phyloP scores from a whole-genome alignment of 2,888 invertebrate species.

The Lymantria dispar region DNA sequence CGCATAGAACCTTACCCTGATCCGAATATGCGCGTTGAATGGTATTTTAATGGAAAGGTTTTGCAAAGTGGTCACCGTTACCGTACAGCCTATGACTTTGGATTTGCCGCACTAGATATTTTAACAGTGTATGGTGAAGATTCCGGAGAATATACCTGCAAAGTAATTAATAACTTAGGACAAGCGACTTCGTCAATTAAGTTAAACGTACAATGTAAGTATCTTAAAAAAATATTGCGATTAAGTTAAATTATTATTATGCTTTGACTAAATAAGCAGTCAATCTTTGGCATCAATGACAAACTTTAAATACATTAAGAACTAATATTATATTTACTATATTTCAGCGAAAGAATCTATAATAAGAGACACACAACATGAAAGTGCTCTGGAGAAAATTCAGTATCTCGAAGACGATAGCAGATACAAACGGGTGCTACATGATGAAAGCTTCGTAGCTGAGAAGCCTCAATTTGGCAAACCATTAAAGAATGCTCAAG shows the following conservation, averaged over 20 bases:
- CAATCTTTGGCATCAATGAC: too few relatives aligned
- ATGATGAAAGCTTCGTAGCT: conserved; percentile 88
- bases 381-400: conserved; percentile 95
- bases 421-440: conserved; percentile 86
- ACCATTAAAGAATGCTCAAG: conserved; percentile 92
- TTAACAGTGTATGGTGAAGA: conserved; percentile 97
- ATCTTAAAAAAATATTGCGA: conserved; percentile 1
- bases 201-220: conserved; percentile 91
- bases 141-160: conserved; percentile 95
- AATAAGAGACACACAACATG: conserved; percentile 95
- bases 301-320: not conserved
- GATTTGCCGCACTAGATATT: conserved; percentile 97
- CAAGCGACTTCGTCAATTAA: conserved; percentile 91
- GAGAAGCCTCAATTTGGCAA: conserved; percentile 96
- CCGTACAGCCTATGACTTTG: conserved; percentile 97
- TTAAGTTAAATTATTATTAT: too few relatives aligned
- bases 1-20: conserved; percentile 96
- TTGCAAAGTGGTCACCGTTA: conserved; percentile 94
- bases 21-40: conserved; percentile 93
- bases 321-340: not conserved
- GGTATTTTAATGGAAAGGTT: conserved; percentile 96
- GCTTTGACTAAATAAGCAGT: too few relatives aligned
- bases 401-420: conserved; percentile 94
- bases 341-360: conserved; percentile 90
- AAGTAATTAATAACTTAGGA: conserved; percentile 92